phyloP scores from a whole-genome alignment of 2,888 invertebrate species.

The Cloeon dipterum region DNA sequence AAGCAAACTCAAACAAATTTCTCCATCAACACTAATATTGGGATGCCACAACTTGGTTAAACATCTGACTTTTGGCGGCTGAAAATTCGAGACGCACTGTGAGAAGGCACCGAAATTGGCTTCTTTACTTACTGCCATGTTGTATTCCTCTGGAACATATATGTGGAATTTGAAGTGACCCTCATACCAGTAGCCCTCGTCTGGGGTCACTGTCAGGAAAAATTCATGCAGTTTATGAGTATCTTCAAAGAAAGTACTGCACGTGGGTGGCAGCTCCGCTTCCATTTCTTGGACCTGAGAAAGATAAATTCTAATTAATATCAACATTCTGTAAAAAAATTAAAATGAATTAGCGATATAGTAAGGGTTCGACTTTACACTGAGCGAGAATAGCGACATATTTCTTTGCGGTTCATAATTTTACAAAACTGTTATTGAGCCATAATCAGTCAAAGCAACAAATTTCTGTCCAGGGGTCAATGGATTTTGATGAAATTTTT shows the following conservation, averaged over 20 bases:
- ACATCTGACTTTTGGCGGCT: constrained; percentile 86
- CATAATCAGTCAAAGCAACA: too few relatives aligned
- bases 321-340: neutral
- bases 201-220: constrained; percentile 48
- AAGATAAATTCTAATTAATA: neutral
- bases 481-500: too few relatives aligned
- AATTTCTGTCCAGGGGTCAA: too few relatives aligned
- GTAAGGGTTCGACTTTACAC: neutral
- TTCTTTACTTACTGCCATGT: constrained; percentile 87
- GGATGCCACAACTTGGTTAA: constrained; percentile 88
- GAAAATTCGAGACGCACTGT: too few relatives aligned
- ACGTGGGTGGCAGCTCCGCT: constrained; percentile 56
- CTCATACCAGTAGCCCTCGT: constrained; percentile 74
- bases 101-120: too few relatives aligned
- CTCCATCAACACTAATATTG: constrained; percentile 81
- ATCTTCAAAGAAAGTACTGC: constrained; percentile 58
- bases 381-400: neutral
- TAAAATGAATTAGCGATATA: neutral
- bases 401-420: too few relatives aligned
- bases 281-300: constrained; percentile 55
- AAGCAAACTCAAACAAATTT: constrained; percentile 75
- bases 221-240: constrained; percentile 65
- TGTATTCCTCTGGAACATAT: constrained; percentile 80
- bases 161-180: constrained; percentile 73
- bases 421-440: too few relatives aligned